Evolutionary conservation across 2,888 invertebrate species (phyloP), one percentile per base, ranked within the genome.

Genomic region (Dioctria linearis): DNA sequence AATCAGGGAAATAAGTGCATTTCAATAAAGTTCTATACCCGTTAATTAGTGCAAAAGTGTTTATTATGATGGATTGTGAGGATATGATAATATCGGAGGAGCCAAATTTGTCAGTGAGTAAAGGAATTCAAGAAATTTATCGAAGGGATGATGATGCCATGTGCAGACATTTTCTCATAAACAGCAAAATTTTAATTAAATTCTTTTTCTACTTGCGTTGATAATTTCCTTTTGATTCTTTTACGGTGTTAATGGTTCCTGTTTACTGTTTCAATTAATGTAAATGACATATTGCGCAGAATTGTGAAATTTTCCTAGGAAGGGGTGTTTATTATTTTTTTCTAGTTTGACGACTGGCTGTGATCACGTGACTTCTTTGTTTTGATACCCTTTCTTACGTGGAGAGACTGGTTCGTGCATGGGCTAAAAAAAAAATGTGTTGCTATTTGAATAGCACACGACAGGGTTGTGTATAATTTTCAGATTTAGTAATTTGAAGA

Each of bases 61-160:
- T 51, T 37, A 78, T 46, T 71, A 82, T 79, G 75, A 88, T 88
- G 88, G 88, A 88, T 83, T 87, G 87, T 79, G 87, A 88, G 66
- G 87, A 87, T 81, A 87, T 88, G 86, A 86, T 87, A 67, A 87
- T 88, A 65, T 83, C 87, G 0, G 88, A 88, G 39, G 88, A 88
- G 79, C 86, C 86, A 71, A 87, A 87, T 84, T 80, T 86, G 57
- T 85, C 86, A 63, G 88, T 87, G 84, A 84, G 87, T 85, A 37
- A 0, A 37, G 13, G 13, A 3, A 69, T 37, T 49, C 0, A 4
- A 3, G n/a, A 59, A 75, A 80, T 63, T 46, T 66, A 11, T 69
- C 39, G 46, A 65, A 51, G 9, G 25, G 25, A 46, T 8, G 49
- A n/a, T 80, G 73, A 80, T 66, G 80, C 80, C 80, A 80, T 80